phyloP scores from a whole-genome alignment of 2,113 vertebrate species.

The Vulpes lagopus region DNA sequence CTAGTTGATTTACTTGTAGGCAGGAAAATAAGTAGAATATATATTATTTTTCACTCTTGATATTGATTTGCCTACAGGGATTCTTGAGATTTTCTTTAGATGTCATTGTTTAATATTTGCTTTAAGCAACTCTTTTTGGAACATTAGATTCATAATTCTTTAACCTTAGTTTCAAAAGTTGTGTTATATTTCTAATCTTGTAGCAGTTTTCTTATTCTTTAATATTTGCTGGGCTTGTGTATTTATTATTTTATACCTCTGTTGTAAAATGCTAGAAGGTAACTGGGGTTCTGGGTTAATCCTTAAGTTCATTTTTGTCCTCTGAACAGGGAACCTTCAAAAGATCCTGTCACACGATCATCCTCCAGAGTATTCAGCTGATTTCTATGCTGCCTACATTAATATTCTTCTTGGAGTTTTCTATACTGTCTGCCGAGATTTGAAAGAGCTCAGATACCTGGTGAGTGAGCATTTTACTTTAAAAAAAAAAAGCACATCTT shows the following conservation, averaged over 20 bases:
- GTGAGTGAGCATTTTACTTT: slow-evolving; percentile 86
- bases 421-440: slow-evolving; percentile 96
- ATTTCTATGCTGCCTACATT: slow-evolving; percentile 96
- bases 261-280: slow-evolving; percentile 20
- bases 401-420: slow-evolving; percentile 99
- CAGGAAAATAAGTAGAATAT: not conserved
- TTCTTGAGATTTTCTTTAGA: slow-evolving; percentile 57
- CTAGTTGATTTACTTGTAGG: slow-evolving; percentile 3
- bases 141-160: not conserved
- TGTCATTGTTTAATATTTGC: slow-evolving; percentile 19
- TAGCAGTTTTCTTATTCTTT: slow-evolving; percentile 34
- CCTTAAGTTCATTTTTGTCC: slow-evolving; percentile 59
- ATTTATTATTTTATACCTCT: slow-evolving; percentile 52
- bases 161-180: not conserved
- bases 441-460: slow-evolving; percentile 96
- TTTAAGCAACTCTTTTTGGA: not conserved
- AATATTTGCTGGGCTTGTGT: not conserved
- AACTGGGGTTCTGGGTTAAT: not conserved
- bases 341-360: slow-evolving; percentile 93
- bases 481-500: not conserved
- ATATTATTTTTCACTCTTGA: not conserved
- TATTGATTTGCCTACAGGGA: not conserved
- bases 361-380: slow-evolving; percentile 93
- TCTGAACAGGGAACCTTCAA: slow-evolving; percentile 92
- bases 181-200: not conserved